Base-by-base conservation (phyloP, 2,113 vertebrate genomes). In the Oreochromis spilurus region DNA sequence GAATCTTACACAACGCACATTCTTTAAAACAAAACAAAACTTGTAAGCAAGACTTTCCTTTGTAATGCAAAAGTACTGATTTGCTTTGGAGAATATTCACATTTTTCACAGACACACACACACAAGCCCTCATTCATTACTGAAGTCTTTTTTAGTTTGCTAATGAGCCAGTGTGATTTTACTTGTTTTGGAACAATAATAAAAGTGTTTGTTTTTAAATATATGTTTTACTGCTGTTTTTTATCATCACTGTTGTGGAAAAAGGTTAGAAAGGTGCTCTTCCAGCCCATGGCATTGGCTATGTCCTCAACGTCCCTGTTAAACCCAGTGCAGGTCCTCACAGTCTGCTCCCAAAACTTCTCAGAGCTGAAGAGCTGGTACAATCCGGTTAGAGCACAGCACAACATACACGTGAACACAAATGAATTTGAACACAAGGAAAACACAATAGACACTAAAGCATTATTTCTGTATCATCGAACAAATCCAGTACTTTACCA, bases 331-430 rank as follows among this genome's bases (percentile, higher is more conserved):
- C 87, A 89, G 16, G 82, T 88, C 87, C 82, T 87, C 52, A 96
- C 95, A 53, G 84, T 95, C 80, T 92, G 91, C 87, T 97, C 95
- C 95, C 96, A 97, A 78, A 97, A 93, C 1, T 1, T 58, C 5
- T 97, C 92, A 3, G 94, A 97, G 72, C 86, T 91, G 90, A 96
- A 96, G 43, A 97, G 9, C 96, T 97, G 65, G 19, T 62, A 43
- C 12, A 55, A 38, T 81, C 62, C 53, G 70, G 77, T 84, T 36
- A 81, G 52, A 65, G 36, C 26, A 84, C 29, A 90, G 26, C n/a
- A 81, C 48, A 88, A 75, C 17, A 81, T 13, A 29, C 40, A 29
- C 9, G 1, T 29, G 14, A 72, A 36, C 8, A 9, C 6, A 77
- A 36, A 84, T 48, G 82, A 4, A 19, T 7, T 67, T 4, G 43